phyloP scores from a whole-genome alignment of 2,797 vertebrate species.

The Macroramphosus scolopax region DNA sequence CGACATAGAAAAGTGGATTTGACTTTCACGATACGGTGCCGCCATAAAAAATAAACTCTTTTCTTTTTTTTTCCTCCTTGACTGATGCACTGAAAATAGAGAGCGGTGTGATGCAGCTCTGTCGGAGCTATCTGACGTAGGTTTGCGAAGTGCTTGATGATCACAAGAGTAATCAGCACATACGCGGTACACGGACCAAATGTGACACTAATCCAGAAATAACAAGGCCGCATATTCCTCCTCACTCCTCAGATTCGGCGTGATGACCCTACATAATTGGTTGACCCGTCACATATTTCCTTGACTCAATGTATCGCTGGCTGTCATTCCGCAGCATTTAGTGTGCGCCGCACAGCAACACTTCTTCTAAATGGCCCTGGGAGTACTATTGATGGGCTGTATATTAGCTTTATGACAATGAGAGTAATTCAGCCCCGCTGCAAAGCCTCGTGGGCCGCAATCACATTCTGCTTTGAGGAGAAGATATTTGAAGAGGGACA shows the following conservation, averaged over 20 bases:
- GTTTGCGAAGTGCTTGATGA: slow-evolving; percentile 60
- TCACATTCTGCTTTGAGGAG: slow-evolving; percentile 29
- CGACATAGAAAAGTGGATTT: slow-evolving; percentile 1
- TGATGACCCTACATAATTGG: slow-evolving; percentile 59
- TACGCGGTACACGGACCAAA: slow-evolving; percentile 41
- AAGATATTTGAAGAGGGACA: too few relatives aligned
- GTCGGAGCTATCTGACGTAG: slow-evolving; percentile 29
- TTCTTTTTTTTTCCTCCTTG: slow-evolving; percentile 19
- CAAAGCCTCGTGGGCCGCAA: slow-evolving; percentile 24
- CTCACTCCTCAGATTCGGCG: slow-evolving; percentile 36
- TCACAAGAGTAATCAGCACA: slow-evolving; percentile 43
- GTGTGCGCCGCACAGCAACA: too few relatives aligned
- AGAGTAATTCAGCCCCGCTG: slow-evolving; percentile 24
- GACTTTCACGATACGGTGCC: too few relatives aligned
- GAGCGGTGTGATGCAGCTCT: slow-evolving; percentile 20
- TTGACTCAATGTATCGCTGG: slow-evolving; percentile 25
- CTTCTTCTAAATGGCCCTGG: slow-evolving; percentile 16
- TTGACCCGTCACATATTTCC: slow-evolving; percentile 50
- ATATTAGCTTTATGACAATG: slow-evolving; percentile 37
- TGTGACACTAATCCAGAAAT: slow-evolving; percentile 76
- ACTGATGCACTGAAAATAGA: slow-evolving; percentile 65
- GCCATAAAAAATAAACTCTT: too few relatives aligned
- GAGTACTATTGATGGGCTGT: slow-evolving; percentile 27
- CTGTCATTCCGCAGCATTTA: slow-evolving; percentile 18
- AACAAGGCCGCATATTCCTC: slow-evolving; percentile 64